Evolutionary conservation across 1,140 invertebrate genomes (phyloP).

Genomic region (Olivierus martensii): DNA sequence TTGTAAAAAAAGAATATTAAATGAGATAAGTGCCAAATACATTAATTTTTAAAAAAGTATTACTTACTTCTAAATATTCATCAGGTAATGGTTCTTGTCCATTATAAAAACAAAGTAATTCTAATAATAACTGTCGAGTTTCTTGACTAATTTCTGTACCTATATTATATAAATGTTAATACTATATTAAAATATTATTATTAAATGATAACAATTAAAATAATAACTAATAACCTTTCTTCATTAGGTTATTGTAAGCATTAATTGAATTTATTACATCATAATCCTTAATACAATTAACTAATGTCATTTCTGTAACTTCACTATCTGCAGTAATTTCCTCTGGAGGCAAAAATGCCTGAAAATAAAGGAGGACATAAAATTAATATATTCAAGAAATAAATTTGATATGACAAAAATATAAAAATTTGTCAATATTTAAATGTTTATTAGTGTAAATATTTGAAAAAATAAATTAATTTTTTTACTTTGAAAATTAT

Average conservation of each 20-base stretch:
- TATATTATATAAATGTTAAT: constrained; percentile 1
- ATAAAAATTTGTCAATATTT: no score
- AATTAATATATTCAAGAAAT: no score
- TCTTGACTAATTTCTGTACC: constrained; percentile 37
- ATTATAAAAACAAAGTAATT: constrained; percentile 72
- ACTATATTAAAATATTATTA: no score
- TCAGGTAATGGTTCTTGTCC: constrained; percentile 43
- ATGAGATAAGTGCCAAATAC: no score
- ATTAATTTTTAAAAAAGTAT: neutral
- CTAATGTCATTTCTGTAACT: constrained; percentile 47
- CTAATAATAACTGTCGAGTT: constrained; percentile 53
- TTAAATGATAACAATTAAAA: no score
- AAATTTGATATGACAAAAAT: no score
- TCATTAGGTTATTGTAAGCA: constrained; percentile 54
- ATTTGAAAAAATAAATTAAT: no score
- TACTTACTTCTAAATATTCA: constrained; percentile 46
- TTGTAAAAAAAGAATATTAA: no score
- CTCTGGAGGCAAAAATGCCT: constrained; percentile 52
- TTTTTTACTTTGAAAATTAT: no score
- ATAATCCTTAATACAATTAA: constrained; percentile 45
- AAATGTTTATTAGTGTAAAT: no score
- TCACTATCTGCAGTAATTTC: constrained; percentile 52
- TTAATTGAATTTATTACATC: constrained; percentile 50
- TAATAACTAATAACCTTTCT: constrained; percentile 37
- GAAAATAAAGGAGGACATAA: no score